Percentiles rank a stretch among this genome's conserved stretches.
phyloP scores from a whole-genome alignment of 2,888 invertebrate genomes.

The Apamea crenata region DNA sequence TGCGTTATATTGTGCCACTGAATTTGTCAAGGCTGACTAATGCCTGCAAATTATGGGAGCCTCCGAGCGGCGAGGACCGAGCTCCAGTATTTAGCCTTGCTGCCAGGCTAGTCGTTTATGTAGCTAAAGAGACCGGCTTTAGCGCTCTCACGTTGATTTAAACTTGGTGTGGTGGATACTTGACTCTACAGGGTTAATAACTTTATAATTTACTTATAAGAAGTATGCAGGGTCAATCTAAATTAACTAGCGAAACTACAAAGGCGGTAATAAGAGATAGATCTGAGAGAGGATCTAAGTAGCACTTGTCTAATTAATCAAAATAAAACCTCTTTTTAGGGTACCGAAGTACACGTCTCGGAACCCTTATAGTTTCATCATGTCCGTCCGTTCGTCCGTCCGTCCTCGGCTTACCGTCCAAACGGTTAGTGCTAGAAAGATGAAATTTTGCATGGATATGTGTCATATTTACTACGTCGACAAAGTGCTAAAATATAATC shows the following conservation, averaged over 20 bases:
- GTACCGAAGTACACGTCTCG: too few relatives aligned
- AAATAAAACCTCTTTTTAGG: neutral
- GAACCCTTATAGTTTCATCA: too few relatives aligned
- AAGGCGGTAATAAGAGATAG: neutral
- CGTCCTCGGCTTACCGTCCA: too few relatives aligned
- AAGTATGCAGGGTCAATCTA: neutral
- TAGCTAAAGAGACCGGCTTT: slow-evolving; percentile 52
- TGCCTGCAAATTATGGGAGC: slow-evolving; percentile 64
- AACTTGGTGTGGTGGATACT: slow-evolving; percentile 8
- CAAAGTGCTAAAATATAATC: too few relatives aligned
- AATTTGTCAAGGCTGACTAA: slow-evolving; percentile 69
- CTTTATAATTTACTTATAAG: neutral
- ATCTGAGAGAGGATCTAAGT: neutral
- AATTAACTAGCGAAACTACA: neutral
- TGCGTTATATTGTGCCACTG: slow-evolving; percentile 65
- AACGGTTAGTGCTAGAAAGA: too few relatives aligned
- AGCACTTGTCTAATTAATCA: neutral
- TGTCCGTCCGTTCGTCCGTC: too few relatives aligned
- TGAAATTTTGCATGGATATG: too few relatives aligned
- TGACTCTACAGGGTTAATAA: neutral
- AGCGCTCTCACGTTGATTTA: slow-evolving; percentile 20
- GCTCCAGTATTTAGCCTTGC: slow-evolving; percentile 48
- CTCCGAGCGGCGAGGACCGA: slow-evolving; percentile 26
- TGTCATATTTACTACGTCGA: too few relatives aligned
- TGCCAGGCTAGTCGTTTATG: slow-evolving; percentile 42